These are phyloP conservation scores for Graphium colonna DNA, from an alignment of 2,888 invertebrate species.

Conservation along the genomic window DNA sequence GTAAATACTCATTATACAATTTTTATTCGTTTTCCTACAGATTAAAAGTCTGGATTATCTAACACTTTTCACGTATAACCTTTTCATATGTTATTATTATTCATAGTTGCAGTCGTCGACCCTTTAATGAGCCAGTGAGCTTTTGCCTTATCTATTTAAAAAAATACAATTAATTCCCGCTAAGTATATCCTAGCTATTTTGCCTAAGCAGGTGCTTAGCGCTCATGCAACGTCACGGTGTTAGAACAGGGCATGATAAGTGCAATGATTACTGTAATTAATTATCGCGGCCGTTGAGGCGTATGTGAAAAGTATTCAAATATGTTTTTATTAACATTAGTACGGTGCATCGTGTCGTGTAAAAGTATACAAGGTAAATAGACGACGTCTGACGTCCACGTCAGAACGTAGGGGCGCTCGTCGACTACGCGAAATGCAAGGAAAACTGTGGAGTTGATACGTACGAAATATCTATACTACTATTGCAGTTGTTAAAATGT, in stretches of 20 bases:
- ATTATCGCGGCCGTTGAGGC: constrained; percentile 8
- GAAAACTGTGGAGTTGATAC: constrained; percentile 3
- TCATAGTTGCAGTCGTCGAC: neutral
- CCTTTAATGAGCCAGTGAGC: too few relatives aligned
- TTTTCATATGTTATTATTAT: neutral
- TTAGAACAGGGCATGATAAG: neutral
- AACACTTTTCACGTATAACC: too few relatives aligned
- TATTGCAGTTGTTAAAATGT: too few relatives aligned
- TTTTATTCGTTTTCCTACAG: too few relatives aligned
- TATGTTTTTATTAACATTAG: neutral
- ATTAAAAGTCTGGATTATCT: too few relatives aligned
- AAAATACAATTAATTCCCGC: too few relatives aligned
- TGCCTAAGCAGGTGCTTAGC: neutral
- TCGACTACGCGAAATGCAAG: constrained; percentile 2
- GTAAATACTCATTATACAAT: too few relatives aligned
- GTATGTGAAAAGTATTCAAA: constrained; percentile 10
- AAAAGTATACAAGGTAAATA: constrained; percentile 17
- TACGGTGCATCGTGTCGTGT: constrained; percentile 15
- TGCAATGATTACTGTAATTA: constrained; percentile 3
- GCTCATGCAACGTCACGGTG: neutral
- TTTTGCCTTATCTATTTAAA: too few relatives aligned
- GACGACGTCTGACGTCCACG: constrained; percentile 24
- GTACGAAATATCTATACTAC: too few relatives aligned
- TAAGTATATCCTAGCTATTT: neutral
- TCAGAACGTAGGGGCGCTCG: constrained; percentile 23